Percentiles rank a stretch among this genome's conserved stretches.
Evolutionary conservation across 2,797 vertebrate species (phyloP).

Genomic region (Momotus momota): DNA sequence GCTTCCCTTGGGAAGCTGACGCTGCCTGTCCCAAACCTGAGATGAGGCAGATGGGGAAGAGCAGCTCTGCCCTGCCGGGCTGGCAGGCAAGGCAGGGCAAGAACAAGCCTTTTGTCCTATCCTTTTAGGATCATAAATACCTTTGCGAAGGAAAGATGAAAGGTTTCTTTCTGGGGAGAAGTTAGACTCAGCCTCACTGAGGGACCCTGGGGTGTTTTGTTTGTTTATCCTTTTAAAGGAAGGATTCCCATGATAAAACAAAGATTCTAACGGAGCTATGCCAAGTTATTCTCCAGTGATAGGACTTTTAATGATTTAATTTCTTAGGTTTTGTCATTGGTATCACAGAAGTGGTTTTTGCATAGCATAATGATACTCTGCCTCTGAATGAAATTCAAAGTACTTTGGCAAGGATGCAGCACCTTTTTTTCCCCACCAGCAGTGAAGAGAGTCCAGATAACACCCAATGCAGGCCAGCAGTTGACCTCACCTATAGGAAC

Average conservation of each 20-base stretch:
- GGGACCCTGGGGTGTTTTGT: not conserved
- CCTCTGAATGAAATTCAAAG: not conserved
- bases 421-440: not conserved
- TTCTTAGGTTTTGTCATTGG: not conserved
- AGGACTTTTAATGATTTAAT: not conserved
- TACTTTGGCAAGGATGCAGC: not conserved
- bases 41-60: not conserved
- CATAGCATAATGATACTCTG: not conserved
- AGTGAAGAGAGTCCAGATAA: not conserved
- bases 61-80: not conserved
- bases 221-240: not conserved
- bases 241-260: not conserved
- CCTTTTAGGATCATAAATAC: not conserved
- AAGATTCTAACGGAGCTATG: not conserved
- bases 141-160: not conserved
- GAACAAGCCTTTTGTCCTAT: not conserved
- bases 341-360: not conserved
- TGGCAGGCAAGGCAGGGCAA: not conserved
- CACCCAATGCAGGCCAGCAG: not conserved
- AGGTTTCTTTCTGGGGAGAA: constrained; percentile 9
- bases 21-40: not conserved
- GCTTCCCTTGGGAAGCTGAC: not conserved
- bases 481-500: not conserved
- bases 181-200: not conserved
- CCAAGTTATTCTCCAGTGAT: not conserved